Evolutionary conservation across 2,888 invertebrate species (phyloP), one percentile per base, ranked within the genome.

Genomic region (Isotomurus palustris): DNA sequence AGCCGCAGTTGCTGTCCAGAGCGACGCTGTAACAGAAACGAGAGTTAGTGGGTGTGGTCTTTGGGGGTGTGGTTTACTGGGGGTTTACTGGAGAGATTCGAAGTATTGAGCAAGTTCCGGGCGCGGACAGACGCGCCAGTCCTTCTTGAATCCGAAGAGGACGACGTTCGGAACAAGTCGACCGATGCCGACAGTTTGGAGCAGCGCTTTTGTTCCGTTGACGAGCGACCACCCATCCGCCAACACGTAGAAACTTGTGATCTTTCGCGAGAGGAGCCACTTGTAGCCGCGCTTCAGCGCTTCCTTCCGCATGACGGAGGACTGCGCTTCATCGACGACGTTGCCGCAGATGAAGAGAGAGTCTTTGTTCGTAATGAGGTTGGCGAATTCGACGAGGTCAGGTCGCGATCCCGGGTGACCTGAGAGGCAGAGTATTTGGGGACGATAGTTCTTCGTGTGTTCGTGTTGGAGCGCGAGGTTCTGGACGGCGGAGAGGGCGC

Each of bases 141-240:
- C 85, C 10, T 82, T 82, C 76, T 97, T 97, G 78, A 88, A 97
- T 2, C 97, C 97, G 84, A 97, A 86, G 72, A 97, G 81, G 45
- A 97, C 79, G 56, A 95, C 91, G 75, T 97, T 97, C 14, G 97
- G 96, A 47, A 86, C 81, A 61, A 99, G 80, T 74, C 91, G 88
- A 6, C 97, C 97, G 50, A 97, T 84, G 2, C 97, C 97, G 0
- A 86, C 79, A 1, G 89, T 83, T 78, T 94, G 92, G 75, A 94
- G 82, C 40, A 94, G 77, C 5, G 90, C 86, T 66, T 86, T 85
- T 12, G 88, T 87, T 3, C 93, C 94, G 49, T 80, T 78, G 75
- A 90, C 88, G 73, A 89, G 84, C n/a, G 41, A 51, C 41, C 60
- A 58, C 51, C 64, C 72, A 73, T 88, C 86, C 35, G 91, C 84